Conservation (phyloP, 2,888 invertebrate genomes). For the Phyto melanocephala region DNA sequence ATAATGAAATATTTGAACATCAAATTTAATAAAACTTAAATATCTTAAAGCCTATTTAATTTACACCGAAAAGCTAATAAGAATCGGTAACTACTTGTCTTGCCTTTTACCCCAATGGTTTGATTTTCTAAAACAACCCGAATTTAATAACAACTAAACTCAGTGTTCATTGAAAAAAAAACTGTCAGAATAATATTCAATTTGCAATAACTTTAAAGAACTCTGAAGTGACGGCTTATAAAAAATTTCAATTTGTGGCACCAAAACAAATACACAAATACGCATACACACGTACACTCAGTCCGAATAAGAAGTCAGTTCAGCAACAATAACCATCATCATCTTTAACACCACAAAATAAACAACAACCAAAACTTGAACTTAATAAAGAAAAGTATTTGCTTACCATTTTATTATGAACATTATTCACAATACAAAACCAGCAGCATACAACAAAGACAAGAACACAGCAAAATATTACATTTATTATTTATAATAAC, state of each 20-base stretch:
- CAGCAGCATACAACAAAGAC: background rate
- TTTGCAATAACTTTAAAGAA: background rate
- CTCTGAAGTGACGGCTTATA: background rate
- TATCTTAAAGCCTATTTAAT: no score
- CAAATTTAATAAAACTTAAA: no score
- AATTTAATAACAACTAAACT: no score
- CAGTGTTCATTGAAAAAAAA: no score
- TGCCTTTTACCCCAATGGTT: no score
- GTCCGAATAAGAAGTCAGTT: background rate
- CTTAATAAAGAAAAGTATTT: background rate
- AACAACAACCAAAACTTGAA: background rate
- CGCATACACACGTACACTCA: background rate
- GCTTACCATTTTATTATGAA: conserved; percentile 11
- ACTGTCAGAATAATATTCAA: background rate
- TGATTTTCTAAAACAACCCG: no score
- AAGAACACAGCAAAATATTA: no score
- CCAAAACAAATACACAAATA: background rate
- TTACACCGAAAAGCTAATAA: no score
- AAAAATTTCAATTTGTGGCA: conserved; percentile 10
- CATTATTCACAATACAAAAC: background rate
- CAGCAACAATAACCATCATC: background rate
- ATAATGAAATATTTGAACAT: no score
- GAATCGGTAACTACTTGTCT: no score
- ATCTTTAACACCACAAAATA: background rate
- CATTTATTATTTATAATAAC: conserved; percentile 23